These are phyloP conservation scores for Stratiolaelaps scimitus DNA, from an alignment of 1,140 invertebrate genomes.

Conservation along the genomic window DNA sequence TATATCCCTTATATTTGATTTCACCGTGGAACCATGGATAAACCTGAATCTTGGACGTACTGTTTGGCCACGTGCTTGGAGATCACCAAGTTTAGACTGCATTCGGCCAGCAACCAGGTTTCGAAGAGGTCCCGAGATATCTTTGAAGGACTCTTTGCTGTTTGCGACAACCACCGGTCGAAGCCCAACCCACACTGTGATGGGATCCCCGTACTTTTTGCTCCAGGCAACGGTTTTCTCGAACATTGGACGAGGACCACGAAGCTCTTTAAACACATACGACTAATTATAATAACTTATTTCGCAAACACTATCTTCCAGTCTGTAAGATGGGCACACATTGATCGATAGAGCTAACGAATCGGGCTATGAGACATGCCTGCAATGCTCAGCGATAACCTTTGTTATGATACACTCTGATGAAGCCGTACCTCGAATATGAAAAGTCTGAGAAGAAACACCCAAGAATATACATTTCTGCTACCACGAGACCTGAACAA, in stretches of 20 bases:
- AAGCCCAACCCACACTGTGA: background rate
- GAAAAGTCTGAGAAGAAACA: background rate
- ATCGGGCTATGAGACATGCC: no score
- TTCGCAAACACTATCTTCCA: background rate
- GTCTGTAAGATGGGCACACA: background rate
- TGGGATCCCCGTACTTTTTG: background rate
- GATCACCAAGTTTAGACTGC: background rate
- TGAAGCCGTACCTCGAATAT: no score
- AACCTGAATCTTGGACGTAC: background rate
- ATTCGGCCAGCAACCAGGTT: background rate
- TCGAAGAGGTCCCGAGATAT: conserved; percentile 1
- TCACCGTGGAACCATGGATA: no score
- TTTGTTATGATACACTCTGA: no score
- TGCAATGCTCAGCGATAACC: no score
- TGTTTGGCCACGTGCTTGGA: background rate
- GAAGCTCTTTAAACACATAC: background rate
- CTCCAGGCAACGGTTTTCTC: background rate
- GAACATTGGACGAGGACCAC: background rate
- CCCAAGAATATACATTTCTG: background rate
- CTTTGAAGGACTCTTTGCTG: background rate
- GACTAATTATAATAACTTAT: background rate
- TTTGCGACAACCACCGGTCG: background rate
- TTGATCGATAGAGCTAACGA: no score
- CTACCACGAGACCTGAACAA: no score
- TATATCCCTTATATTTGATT: background rate